These are phyloP conservation scores for Sylvicola fuscatus DNA, from an alignment of 2,888 invertebrate genomes.

Conservation along the genomic window DNA sequence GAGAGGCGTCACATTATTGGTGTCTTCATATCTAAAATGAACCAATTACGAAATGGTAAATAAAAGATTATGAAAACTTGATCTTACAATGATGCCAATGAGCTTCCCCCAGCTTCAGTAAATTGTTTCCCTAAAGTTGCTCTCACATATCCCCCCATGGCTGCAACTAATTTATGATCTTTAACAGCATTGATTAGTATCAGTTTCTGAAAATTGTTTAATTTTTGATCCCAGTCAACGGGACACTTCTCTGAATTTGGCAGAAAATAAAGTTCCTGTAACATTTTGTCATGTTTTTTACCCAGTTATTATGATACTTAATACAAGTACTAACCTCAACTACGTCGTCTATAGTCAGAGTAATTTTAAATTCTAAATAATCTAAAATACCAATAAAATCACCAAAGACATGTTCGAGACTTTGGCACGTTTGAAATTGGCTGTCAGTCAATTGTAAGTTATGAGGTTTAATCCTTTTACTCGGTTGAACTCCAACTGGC, in stretches of 20 bases:
- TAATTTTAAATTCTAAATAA: background rate
- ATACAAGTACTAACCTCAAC: background rate
- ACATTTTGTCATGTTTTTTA: background rate
- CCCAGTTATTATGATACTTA: too few relatives aligned
- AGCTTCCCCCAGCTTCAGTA: constrained; percentile 56
- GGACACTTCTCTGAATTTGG: background rate
- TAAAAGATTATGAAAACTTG: constrained; percentile 1
- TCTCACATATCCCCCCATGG: constrained; percentile 60
- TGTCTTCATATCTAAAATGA: constrained; percentile 43
- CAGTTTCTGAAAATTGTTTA: constrained; percentile 58
- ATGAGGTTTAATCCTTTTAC: constrained; percentile 36
- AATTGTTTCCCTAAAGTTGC: constrained; percentile 55
- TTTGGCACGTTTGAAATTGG: constrained; percentile 49
- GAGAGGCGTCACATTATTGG: constrained; percentile 49
- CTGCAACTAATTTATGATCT: constrained; percentile 65
- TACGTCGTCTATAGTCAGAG: background rate
- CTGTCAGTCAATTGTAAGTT: constrained; percentile 25
- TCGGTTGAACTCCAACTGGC: constrained; percentile 34
- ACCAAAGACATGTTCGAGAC: constrained; percentile 35
- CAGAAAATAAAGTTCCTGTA: background rate
- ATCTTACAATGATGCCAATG: constrained; percentile 19
- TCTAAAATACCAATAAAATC: constrained; percentile 32
- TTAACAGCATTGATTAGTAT: constrained; percentile 55
- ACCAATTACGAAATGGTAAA: constrained; percentile 3
- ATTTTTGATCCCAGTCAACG: constrained; percentile 37